Evolutionary conservation across 2,797 vertebrate genomes (phyloP), one percentile per base, ranked within the genome.

Genomic region (Glossophaga mutica): DNA sequence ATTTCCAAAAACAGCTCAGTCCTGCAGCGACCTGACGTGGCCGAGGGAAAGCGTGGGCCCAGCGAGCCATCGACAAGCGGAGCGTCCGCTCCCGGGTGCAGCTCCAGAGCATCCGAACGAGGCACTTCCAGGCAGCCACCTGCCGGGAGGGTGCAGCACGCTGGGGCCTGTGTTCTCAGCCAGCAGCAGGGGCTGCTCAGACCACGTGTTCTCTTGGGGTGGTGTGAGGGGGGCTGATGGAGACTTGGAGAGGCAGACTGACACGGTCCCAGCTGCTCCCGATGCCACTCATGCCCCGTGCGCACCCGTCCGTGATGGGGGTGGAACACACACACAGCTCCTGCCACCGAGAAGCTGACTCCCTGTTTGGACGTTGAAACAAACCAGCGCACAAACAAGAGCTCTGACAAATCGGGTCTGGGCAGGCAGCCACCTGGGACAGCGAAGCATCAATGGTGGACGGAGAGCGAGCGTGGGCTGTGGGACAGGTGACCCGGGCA

Each of bases 351-450:
- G 16, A 52, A 34, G 18, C 32, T 34, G 16, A 5, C 52, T 44
- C 1, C 0, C 55, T 48, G 9, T 26, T 52, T 10, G 5, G 68
- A 67, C 3, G 1, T 62, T 32, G 3, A 48, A 46, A 26, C 62
- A 68, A 74, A 59, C 37, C 48, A n/a, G 52, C 18, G 1, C 50
- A 16, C 4, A 37, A 37, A 29, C 4, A 11, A 29, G 74, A 57
- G 57, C 65, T 46, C 11, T 59, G 4, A 24, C 10, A 10, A 29
- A 42, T 2, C 14, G 34, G 21, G 39, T 5, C 81, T 8, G 3
- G 6, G 3, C 9, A 12, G 55, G 32, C 2, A 2, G 1, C 15
- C 1, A 0, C 68, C 8, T 12, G 32, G 76, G 50, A 48, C 26
- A 37, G 24, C 9, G 26, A 52, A 57, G 71, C 24, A 4, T 5